Evolutionary conservation across 2,797 vertebrate species (phyloP), one percentile per base, ranked within the genome.

Genomic region (Semotilus atromaculatus): DNA sequence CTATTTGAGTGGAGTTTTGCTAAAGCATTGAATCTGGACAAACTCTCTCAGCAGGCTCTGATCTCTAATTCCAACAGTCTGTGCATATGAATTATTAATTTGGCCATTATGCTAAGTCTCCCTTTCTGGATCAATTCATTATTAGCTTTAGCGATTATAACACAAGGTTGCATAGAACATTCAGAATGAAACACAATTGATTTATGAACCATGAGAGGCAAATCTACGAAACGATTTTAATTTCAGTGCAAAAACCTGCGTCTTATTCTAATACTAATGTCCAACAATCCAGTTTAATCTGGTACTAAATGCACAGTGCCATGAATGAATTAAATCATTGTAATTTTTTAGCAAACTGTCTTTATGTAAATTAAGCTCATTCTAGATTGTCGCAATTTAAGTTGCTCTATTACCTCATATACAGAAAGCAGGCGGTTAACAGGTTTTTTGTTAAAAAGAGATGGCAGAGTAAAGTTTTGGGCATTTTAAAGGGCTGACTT

Each of bases 21-120:
- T 79, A 26, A 85, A 80, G 83, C 70, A 83, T 66, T 64, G 84
- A 84, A 85, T 75, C 70, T 67, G 58, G 64, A 82, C 29, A 70
- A 81, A 89, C 66, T 36, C 79, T 67, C 70, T 51, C 66, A 87
- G 83, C 58, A 82, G 73, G 74, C 75, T 81, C 36, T 72, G 79
- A 85, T 81, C 83, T 72, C 72, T 82, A 85, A 87, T 85, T 82
- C 83, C 58, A 82, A 79, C 64, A 85, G 73, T 75, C 80, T 87
- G 83, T 85, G 83, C 80, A 77, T 83, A 86, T 87, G 82, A 87
- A 87, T 74, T 76, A 75, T 87, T 89, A 87, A 71, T 85, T 85
- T 87, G 43, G 70, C 77, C 40, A 87, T 89, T 89, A 83, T 82
- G 83, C 86, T 87, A 87, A 77, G 74, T 85, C 77, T 26, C 18